Evolutionary conservation across 30 jellyfish, hydroid and myxozoan genomes (phyloP).

Genomic region (Hydractinia symbiolongicarpus): DNA sequence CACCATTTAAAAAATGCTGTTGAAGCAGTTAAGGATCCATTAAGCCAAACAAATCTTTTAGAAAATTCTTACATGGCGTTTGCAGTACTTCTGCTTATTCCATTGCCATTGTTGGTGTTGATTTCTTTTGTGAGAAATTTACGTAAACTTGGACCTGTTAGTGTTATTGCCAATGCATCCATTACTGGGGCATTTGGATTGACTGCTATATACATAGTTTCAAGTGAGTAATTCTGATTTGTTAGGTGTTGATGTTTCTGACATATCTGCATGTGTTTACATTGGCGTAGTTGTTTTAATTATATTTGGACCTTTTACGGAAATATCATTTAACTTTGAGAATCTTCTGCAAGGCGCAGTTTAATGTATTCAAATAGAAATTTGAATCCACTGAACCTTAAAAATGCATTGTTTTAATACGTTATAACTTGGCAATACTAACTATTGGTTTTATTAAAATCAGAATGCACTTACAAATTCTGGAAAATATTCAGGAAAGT

Average conservation of each 20-base stretch:
- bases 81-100: conserved; percentile 53
- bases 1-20: not conserved
- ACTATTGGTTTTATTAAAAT: too few relatives aligned
- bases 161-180: conserved; percentile 86
- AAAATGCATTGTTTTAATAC: too few relatives aligned
- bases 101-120: conserved; percentile 58
- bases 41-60: conserved; percentile 47
- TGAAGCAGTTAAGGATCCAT: conserved; percentile 47
- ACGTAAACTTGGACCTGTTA: conserved; percentile 89
- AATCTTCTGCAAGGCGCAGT: too few relatives aligned
- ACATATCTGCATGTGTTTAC: too few relatives aligned
- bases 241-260: not conserved
- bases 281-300: too few relatives aligned
- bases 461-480: too few relatives aligned
- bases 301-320: too few relatives aligned
- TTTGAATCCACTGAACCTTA: too few relatives aligned
- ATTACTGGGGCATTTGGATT: conserved; percentile 75
- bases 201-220: conserved; percentile 66
- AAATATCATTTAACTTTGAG: too few relatives aligned
- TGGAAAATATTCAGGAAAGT: too few relatives aligned
- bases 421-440: too few relatives aligned
- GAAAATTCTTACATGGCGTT: conserved; percentile 60
- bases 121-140: conserved; percentile 60
- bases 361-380: too few relatives aligned
- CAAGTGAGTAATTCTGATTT: conserved; percentile 46